Conservation (phyloP, 2,797 vertebrate species). For the Alectoris magna region DNA sequence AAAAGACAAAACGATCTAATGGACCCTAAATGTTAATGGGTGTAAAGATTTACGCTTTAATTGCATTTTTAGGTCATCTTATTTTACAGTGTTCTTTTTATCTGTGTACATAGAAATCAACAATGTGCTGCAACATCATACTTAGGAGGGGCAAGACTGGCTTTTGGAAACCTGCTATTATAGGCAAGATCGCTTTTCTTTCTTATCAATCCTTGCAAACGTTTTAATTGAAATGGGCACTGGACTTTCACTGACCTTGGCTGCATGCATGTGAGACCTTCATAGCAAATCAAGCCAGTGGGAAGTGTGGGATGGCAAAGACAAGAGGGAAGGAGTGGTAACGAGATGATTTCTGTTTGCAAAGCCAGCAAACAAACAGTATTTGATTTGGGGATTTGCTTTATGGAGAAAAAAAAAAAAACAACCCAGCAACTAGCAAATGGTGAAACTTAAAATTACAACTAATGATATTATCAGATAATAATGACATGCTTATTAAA, state of each 20-base stretch:
- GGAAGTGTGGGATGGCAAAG: neutral
- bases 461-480: slow-evolving; percentile 38
- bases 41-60: slow-evolving; percentile 79
- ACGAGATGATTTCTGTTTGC: slow-evolving; percentile 6
- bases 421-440: neutral
- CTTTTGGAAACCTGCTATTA: slow-evolving; percentile 74
- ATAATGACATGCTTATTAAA: slow-evolving; percentile 50
- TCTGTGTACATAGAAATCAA: slow-evolving; percentile 72
- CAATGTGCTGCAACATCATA: slow-evolving; percentile 55
- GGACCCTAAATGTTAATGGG: slow-evolving; percentile 76
- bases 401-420: neutral
- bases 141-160: slow-evolving; percentile 43
- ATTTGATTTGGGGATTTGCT: slow-evolving; percentile 29
- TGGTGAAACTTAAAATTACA: slow-evolving; percentile 30
- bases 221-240: slow-evolving; percentile 78
- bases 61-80: slow-evolving; percentile 73
- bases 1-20: slow-evolving; percentile 76
- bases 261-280: slow-evolving; percentile 40
- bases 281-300: slow-evolving; percentile 42
- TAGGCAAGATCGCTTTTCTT: slow-evolving; percentile 72
- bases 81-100: slow-evolving; percentile 65
- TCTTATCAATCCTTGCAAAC: slow-evolving; percentile 75
- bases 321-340: slow-evolving; percentile 28
- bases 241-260: slow-evolving; percentile 76
- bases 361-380: slow-evolving; percentile 47